phyloP scores from a whole-genome alignment of 2,113 vertebrate species.

The Cygnus atratus region DNA sequence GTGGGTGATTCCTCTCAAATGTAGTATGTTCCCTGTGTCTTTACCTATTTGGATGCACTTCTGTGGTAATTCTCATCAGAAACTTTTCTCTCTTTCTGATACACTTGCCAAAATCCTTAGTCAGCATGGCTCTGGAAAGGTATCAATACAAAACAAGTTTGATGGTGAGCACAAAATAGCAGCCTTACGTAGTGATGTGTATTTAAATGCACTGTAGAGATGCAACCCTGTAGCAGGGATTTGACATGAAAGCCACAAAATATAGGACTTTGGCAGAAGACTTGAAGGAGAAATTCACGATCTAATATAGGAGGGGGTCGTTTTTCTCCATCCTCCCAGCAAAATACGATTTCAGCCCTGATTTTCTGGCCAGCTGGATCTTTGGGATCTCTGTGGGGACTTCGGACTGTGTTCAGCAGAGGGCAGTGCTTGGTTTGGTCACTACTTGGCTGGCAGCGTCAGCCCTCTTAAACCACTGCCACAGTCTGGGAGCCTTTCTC shows the following conservation, averaged over 20 bases:
- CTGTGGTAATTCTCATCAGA: not conserved
- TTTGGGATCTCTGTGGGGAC: not conserved
- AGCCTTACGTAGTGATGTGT: not conserved
- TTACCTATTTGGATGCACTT: not conserved
- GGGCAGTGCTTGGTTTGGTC: conserved; percentile 64
- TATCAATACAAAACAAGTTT: not conserved
- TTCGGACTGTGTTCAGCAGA: conserved; percentile 17
- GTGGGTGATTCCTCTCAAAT: not conserved
- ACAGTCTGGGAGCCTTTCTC: not conserved
- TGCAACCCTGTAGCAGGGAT: not conserved
- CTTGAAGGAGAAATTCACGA: not conserved
- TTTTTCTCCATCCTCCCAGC: not conserved
- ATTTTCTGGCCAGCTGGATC: not conserved
- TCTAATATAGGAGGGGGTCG: not conserved
- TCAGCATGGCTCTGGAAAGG: not conserved
- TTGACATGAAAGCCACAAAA: not conserved
- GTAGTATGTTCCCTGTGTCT: not conserved
- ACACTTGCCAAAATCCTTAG: not conserved
- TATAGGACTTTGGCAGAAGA: not conserved
- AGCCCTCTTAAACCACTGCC: not conserved
- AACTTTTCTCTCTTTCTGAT: not conserved
- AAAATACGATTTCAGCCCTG: not conserved
- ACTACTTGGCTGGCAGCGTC: not conserved
- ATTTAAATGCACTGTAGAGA: not conserved
- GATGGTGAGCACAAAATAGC: not conserved